Conservation (phyloP, 1,140 invertebrate species). For the Aradophagus sp. region DNA sequence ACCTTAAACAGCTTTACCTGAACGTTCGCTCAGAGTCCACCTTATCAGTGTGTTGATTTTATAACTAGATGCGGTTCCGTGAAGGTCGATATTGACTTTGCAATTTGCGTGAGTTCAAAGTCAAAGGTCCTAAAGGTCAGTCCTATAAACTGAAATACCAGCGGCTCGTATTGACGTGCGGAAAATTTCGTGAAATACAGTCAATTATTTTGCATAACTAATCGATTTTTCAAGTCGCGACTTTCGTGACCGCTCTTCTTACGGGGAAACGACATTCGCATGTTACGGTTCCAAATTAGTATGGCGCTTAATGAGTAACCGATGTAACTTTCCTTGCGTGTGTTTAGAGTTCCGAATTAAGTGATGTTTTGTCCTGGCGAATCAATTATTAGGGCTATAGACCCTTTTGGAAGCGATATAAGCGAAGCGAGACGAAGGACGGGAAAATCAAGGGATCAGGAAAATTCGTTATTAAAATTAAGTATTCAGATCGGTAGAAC, state of each 20-base stretch:
- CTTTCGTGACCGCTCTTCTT: too few relatives aligned
- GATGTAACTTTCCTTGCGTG: too few relatives aligned
- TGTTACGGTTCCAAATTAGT: too few relatives aligned
- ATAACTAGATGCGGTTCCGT: constrained; percentile 54
- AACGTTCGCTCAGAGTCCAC: constrained; percentile 41
- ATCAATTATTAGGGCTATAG: constrained; percentile 35
- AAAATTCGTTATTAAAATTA: constrained; percentile 74
- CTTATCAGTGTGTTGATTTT: constrained; percentile 49
- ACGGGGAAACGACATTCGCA: too few relatives aligned
- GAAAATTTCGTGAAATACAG: constrained; percentile 18
- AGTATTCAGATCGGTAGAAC: constrained; percentile 73
- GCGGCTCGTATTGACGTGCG: constrained; percentile 19
- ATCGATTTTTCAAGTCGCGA: constrained; percentile 1
- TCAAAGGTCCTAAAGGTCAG: constrained; percentile 50
- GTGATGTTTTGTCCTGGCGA: too few relatives aligned
- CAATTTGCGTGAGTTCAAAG: constrained; percentile 52
- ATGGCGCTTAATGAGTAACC: too few relatives aligned
- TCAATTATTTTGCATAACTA: constrained; percentile 2
- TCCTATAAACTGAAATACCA: constrained; percentile 37
- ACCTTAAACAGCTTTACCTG: constrained; percentile 55
- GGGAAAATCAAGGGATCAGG: constrained; percentile 49
- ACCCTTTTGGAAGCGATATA: constrained; percentile 27
- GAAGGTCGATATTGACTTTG: constrained; percentile 57
- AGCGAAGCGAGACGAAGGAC: constrained; percentile 30
- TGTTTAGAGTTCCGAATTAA: too few relatives aligned